Evolutionary conservation across 2,113 vertebrate genomes (phyloP).

Genomic region (Platysteira castanea): DNA sequence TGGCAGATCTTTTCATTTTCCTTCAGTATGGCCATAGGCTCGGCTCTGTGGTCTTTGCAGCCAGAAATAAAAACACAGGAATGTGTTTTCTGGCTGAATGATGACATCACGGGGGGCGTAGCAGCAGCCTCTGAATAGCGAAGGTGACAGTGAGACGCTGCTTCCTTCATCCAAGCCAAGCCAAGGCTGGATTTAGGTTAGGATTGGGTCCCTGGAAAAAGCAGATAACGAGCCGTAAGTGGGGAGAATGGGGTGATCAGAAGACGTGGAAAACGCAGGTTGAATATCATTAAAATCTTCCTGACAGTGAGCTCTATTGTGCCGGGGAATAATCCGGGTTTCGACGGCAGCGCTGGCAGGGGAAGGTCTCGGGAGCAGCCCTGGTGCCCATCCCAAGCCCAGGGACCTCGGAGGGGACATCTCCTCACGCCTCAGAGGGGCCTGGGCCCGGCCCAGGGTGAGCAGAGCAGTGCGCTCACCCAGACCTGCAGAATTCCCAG

Average conservation of each 20-base stretch:
- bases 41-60: not conserved
- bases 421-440: not conserved
- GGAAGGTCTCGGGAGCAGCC: not conserved
- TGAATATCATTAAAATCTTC: conserved; percentile 65
- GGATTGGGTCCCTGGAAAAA: not conserved
- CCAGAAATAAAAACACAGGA: not conserved
- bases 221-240: not conserved
- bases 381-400: not conserved
- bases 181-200: not conserved
- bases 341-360: not conserved
- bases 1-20: conserved; percentile 59
- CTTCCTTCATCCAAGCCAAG: not conserved
- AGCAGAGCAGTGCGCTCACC: not conserved
- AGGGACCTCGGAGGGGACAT: not conserved
- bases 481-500: not conserved
- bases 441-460: not conserved
- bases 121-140: not conserved
- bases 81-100: not conserved
- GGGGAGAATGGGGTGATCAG: conserved; percentile 10
- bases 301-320: conserved; percentile 33
- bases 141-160: not conserved
- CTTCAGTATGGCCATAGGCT: conserved; percentile 38
- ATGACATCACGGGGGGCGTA: not conserved
- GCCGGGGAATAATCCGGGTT: not conserved
- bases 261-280: not conserved